phyloP scores from a whole-genome alignment of 1,140 invertebrate species.

The Drosophila ironensis region DNA sequence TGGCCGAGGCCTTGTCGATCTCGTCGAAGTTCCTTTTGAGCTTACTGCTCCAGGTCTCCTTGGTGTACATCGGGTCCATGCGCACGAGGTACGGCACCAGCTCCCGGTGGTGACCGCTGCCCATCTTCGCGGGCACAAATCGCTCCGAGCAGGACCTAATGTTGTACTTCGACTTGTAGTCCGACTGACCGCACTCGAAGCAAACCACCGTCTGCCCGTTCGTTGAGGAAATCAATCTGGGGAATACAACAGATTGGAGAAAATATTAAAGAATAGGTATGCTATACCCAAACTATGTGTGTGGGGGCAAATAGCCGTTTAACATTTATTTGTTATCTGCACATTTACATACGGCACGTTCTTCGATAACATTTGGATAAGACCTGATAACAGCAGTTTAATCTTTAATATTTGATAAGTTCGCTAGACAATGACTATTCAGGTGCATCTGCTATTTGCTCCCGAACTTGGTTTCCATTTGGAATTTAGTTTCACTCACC shows the following conservation, averaged over 20 bases:
- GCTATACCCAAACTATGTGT: not conserved
- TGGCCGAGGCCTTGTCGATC: constrained; percentile 69
- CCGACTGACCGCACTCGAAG: constrained; percentile 41
- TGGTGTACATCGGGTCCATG: constrained; percentile 50
- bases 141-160: constrained; percentile 26
- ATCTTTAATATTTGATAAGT: constrained; percentile 35
- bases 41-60: constrained; percentile 61
- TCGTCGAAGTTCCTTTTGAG: constrained; percentile 69
- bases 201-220: constrained; percentile 49
- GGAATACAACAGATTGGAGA: not conserved
- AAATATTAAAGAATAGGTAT: not conserved
- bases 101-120: constrained; percentile 13
- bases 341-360: constrained; percentile 20
- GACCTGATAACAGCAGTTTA: constrained; percentile 36
- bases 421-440: not conserved
- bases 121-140: constrained; percentile 1
- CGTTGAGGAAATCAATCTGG: constrained; percentile 36
- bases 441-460: constrained; percentile 15
- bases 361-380: constrained; percentile 39
- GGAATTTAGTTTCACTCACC: constrained; percentile 12
- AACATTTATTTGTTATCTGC: constrained; percentile 22
- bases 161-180: constrained; percentile 32
- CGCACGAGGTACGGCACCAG: constrained; percentile 19
- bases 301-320: not conserved
- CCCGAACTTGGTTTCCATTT: no score